phyloP scores from a whole-genome alignment of 2,113 vertebrate species.

The Zapornia atra region DNA sequence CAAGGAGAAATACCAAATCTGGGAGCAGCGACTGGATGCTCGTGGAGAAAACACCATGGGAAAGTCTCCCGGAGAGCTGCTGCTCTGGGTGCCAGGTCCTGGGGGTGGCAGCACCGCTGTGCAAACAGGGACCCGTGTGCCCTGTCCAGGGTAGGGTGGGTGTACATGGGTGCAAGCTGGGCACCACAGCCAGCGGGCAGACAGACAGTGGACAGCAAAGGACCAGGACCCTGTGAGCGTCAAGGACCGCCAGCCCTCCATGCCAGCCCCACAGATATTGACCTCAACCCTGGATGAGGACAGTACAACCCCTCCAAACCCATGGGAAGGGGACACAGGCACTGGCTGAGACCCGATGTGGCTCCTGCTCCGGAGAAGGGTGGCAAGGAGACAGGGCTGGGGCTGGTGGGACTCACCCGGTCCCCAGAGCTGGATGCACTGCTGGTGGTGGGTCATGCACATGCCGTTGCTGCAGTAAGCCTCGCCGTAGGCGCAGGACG shows the following conservation, averaged over 20 bases:
- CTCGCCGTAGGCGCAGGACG: conserved; percentile 76
- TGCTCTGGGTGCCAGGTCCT: not conserved
- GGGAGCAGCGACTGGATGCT: not conserved
- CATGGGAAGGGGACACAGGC: rapidly evolving
- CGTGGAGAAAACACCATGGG: rapidly evolving
- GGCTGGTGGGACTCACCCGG: conserved; percentile 76
- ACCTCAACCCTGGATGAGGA: not conserved
- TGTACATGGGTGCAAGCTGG: rapidly evolving
- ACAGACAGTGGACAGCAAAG: not conserved
- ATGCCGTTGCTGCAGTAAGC: conserved; percentile 92
- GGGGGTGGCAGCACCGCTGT: not conserved
- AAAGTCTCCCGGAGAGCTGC: not conserved
- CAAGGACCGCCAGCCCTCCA: not conserved
- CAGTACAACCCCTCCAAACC: not conserved
- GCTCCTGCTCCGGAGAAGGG: rapidly evolving
- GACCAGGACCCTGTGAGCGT: not conserved
- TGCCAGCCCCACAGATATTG: rapidly evolving
- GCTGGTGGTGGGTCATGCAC: conserved; percentile 91
- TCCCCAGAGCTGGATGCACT: conserved; percentile 93
- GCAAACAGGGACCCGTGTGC: not conserved
- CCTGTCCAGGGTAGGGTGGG: not conserved
- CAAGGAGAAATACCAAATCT: rapidly evolving
- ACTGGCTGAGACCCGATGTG: rapidly evolving
- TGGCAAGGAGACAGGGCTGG: not conserved
- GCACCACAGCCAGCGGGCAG: not conserved